These are phyloP conservation scores for Frankliniella fusca DNA, from an alignment of 2,888 invertebrate genomes.

Conservation along the genomic window DNA sequence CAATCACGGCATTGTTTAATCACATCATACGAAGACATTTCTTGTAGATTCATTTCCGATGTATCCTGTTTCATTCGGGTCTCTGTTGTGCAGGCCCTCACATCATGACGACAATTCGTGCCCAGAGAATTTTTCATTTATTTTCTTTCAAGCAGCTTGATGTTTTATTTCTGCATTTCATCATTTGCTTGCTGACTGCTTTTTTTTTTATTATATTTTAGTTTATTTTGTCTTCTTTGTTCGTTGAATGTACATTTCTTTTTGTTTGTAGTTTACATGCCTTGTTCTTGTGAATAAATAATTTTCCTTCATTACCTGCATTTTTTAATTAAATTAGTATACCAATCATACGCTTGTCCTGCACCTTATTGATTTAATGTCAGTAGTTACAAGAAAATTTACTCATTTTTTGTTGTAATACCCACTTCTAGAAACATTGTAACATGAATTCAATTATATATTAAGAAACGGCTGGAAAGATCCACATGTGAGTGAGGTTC, in stretches of 20 bases:
- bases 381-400: too few relatives aligned
- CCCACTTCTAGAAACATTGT: too few relatives aligned
- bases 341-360: too few relatives aligned
- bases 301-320: too few relatives aligned
- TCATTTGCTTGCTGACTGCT: background rate
- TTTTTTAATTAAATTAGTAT: too few relatives aligned
- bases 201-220: background rate
- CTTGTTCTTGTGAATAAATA: constrained; percentile 5
- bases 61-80: background rate
- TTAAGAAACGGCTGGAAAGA: too few relatives aligned
- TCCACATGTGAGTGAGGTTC: too few relatives aligned
- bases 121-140: background rate
- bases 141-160: background rate
- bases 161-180: constrained; percentile 9
- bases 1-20: background rate
- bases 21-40: background rate
- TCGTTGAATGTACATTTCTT: constrained; percentile 28
- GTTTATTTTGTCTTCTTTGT: background rate
- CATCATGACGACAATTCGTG: background rate
- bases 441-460: too few relatives aligned
- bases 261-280: background rate
- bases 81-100: background rate
- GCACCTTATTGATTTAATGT: too few relatives aligned
- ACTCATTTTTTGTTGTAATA: too few relatives aligned
- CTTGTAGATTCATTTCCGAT: background rate